These are phyloP conservation scores for Dione juno DNA, from an alignment of 2,888 invertebrate genomes.

Conservation along the genomic window DNA sequence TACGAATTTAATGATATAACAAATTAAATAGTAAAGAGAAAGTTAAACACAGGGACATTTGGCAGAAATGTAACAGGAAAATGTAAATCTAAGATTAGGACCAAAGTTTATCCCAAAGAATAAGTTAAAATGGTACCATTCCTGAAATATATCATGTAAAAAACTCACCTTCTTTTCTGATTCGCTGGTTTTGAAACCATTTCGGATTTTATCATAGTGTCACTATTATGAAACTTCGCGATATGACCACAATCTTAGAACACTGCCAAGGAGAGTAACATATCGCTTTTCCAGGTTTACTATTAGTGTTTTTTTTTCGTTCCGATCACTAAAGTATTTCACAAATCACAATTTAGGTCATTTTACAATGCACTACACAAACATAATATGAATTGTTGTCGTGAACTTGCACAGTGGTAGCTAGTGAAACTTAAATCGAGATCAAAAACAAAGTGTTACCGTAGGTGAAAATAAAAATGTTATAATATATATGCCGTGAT, in stretches of 20 bases:
- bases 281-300: constrained; percentile 72
- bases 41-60: constrained; percentile 45
- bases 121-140: not conserved
- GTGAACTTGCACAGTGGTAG: constrained; percentile 72
- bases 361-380: constrained; percentile 76
- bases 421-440: constrained; percentile 40
- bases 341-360: constrained; percentile 77
- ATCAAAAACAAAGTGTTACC: constrained; percentile 29
- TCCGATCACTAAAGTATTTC: constrained; percentile 62
- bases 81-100: constrained; percentile 37
- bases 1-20: constrained; percentile 25
- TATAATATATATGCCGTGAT: too few relatives aligned
- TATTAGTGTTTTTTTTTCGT: constrained; percentile 58
- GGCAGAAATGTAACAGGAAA: constrained; percentile 42
- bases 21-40: constrained; percentile 45
- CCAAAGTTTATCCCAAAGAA: constrained; percentile 1
- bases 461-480: not conserved
- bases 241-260: constrained; percentile 83
- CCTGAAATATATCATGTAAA: not conserved
- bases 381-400: constrained; percentile 75
- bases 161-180: constrained; percentile 87
- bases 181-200: constrained; percentile 83
- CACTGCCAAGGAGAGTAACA: constrained; percentile 84
- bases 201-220: constrained; percentile 67
- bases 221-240: constrained; percentile 74